These are phyloP conservation scores for Eupithecia centaureata DNA, from an alignment of 2,888 invertebrate genomes.

Conservation along the genomic window DNA sequence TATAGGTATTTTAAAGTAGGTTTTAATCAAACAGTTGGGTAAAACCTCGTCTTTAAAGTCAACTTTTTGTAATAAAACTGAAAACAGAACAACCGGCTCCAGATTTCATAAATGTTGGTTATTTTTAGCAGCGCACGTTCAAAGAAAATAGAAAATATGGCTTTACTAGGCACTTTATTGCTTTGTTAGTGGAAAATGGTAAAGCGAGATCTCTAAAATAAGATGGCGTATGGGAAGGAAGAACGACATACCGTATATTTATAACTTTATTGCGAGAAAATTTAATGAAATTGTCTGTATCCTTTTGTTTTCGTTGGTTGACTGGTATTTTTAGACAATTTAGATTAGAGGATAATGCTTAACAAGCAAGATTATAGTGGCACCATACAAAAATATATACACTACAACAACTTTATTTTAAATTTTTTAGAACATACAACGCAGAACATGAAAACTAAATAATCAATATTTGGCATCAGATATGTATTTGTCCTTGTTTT, in stretches of 20 bases:
- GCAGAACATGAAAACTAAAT: too few species aligned
- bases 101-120: neutral
- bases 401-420: too few species aligned
- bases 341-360: neutral
- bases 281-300: slow-evolving; percentile 19
- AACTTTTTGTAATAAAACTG: neutral
- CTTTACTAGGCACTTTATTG: slow-evolving; percentile 13
- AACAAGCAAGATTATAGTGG: neutral
- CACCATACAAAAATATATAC: too few species aligned
- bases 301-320: neutral
- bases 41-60: neutral
- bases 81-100: neutral
- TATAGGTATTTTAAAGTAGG: neutral
- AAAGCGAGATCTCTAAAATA: slow-evolving; percentile 25
- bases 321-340: neutral
- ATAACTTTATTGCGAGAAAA: slow-evolving; percentile 14
- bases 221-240: slow-evolving; percentile 25
- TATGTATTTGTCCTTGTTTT: too few species aligned
- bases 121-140: neutral
- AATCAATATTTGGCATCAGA: too few species aligned
- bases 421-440: too few species aligned
- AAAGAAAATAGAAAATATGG: slow-evolving; percentile 14
- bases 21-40: neutral
- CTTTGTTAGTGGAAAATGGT: slow-evolving; percentile 22
- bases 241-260: slow-evolving; percentile 19